Base-by-base conservation (phyloP, 2,797 vertebrate species). In the Micropoecilia bifurca region DNA sequence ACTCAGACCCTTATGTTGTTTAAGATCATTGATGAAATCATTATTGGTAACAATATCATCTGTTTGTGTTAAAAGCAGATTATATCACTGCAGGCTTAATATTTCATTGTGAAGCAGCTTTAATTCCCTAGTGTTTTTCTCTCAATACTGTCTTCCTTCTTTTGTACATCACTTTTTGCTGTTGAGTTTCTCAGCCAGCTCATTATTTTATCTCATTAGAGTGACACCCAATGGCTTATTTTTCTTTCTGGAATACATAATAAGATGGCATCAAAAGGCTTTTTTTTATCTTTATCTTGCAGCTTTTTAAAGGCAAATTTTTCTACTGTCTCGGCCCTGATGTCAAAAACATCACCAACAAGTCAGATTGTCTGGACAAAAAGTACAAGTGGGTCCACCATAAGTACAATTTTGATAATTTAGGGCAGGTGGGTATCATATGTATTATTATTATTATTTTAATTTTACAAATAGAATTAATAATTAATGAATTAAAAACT, bases 281-380 rank as follows among this genome's bases (percentile, higher is more conserved):
- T 4, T 61, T 25, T 55, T 1, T 77, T 87, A 88, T 86, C 83
- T 77, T 78, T 59, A 66, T 0, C 71, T 81, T 73, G 66, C 93
- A 99, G 98, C 96, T 99, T 75, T 99, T 99, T 92, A 99, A 99
- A 95, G 98, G 98, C 48, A 99, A 99, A 86, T 99, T 99, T 95
- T 99, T 98, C 94, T 96, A 99, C 90, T 99, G 98, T 87, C 95
- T 97, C 28, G 98, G 98, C 1, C 93, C 95, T 0, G 98, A 99
- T 83, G 97, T 98, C 83, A 97, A 97, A 87, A 99, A 99, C 90
- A 97, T 99, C 92, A 99, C 98, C 91, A 99, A 99, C 95, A 97
- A 97, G 71, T 99, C 98, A 0, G 98, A 99, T 95, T 99, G 98
- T 0, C 30, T 98, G 89, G 96, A 96, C 0, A 97, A 96, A 94